These are phyloP conservation scores for Poecilia latipinna DNA, from an alignment of 2,113 vertebrate species.

Conservation along the genomic window DNA sequence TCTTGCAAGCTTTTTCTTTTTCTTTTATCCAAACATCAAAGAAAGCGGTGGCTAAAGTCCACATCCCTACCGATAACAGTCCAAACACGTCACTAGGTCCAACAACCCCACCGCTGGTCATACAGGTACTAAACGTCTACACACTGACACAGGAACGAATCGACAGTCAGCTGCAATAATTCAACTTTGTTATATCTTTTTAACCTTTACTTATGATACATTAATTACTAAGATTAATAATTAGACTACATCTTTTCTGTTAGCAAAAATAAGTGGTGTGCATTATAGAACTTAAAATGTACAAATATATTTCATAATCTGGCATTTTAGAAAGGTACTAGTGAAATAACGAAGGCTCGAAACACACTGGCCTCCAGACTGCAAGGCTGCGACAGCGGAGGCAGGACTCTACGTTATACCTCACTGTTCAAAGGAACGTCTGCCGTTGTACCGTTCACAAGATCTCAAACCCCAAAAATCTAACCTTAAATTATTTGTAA, in stretches of 20 bases:
- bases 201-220: constrained; percentile 67
- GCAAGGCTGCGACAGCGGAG: constrained; percentile 46
- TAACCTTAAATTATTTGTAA: constrained; percentile 1
- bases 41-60: constrained; percentile 52
- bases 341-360: constrained; percentile 64
- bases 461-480: constrained; percentile 19
- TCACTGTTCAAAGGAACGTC: constrained; percentile 12
- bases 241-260: constrained; percentile 72
- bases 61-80: constrained; percentile 65
- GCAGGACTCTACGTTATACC: constrained; percentile 19
- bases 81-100: constrained; percentile 61
- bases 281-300: constrained; percentile 87
- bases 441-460: constrained; percentile 44
- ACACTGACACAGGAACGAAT: constrained; percentile 70
- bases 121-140: constrained; percentile 55
- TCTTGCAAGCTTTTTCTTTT: constrained; percentile 42
- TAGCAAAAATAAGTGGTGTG: constrained; percentile 85
- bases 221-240: constrained; percentile 74
- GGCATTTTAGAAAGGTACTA: constrained; percentile 85
- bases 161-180: constrained; percentile 77
- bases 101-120: constrained; percentile 60
- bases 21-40: constrained; percentile 39
- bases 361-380: constrained; percentile 48
- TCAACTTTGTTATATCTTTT: constrained; percentile 64
- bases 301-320: constrained; percentile 88